A percentile compares a stretch with the other conserved stretches of the same genome.
Evolutionary conservation across 2,113 vertebrate species (phyloP).

Genomic region (Tragelaphus imberbis): DNA sequence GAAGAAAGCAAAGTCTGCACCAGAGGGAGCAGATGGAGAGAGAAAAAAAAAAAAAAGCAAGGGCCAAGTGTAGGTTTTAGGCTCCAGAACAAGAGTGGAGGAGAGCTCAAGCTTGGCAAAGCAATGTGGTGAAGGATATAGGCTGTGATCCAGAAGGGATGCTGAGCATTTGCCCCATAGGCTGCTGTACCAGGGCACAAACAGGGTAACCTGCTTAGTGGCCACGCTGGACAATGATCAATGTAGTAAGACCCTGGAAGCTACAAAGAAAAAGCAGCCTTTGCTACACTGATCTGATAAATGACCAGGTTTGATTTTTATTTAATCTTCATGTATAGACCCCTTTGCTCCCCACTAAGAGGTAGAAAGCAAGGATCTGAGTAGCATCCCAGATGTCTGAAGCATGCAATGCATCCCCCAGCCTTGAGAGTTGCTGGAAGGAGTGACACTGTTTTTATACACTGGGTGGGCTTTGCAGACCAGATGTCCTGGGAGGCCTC

Average conservation of each 20-base stretch:
- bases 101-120: neutral
- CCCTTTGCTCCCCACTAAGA: neutral
- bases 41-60: neutral
- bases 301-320: conserved; percentile 6
- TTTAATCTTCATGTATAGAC: neutral
- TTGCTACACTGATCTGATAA: neutral
- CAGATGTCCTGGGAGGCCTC: conserved; percentile 53
- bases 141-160: neutral
- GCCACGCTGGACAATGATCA: neutral
- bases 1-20: neutral
- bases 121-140: neutral
- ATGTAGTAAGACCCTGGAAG: neutral
- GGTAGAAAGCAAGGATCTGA: conserved; percentile 23
- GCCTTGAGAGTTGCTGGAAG: neutral
- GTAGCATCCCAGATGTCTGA: conserved; percentile 57
- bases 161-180: neutral
- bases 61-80: neutral
- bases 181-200: neutral
- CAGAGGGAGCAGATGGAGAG: neutral
- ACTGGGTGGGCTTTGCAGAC: conserved; percentile 15
- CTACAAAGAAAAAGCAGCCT: neutral
- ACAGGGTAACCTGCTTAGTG: neutral
- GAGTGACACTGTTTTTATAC: neutral
- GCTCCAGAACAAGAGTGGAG: neutral
- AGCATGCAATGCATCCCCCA: neutral